Evolutionary conservation across 2,888 invertebrate genomes (phyloP), one percentile per base, ranked within the genome.

Genomic region (Macaria liturata): DNA sequence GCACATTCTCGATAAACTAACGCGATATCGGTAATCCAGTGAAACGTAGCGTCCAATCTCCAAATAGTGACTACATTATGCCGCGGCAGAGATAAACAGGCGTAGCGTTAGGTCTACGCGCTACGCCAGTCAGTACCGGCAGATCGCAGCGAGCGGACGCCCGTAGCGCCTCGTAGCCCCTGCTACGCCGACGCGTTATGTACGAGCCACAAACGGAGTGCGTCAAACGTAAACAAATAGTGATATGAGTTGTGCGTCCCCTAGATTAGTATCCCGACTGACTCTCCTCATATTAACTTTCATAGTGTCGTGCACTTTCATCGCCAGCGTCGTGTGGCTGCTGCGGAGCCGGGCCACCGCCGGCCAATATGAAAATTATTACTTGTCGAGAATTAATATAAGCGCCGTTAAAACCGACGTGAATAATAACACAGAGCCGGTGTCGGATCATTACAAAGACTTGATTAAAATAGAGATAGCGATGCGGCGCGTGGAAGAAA

Each of bases 361-460:
- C 62, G 76, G 83, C 75, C 87, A 90, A 81, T 89, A 91, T 89
- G 91, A 91, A 76, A 91, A 88, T 84, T 91, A 91, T 84, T 91
- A 91, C 88, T 85, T 91, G 85, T 90, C 91, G 87, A 86, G 91
- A 86, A 90, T 91, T 89, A 91, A 91, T 90, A 88, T 91, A 86
- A 91, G 85, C 80, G 72, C 79, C 57, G 79, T 76, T 70, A 84
- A 80, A 70, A 76, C 74, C 70, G 80, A 78, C 62, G 81, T 79
- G 65, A 83, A 76, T 68, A 83, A 82, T 69, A 84, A 82, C 75
- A 84, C 78, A 68, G 80, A 83, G 56, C 79, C 86, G 53, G 77
- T 82, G 65, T 78, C 88, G 64, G 90, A 90, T 74, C 89, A 91
- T 81, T 90, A 91, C 75, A 90, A 91, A 73, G 91, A 91, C 79